Percentiles rank a stretch among this genome's conserved stretches.
These are phyloP conservation scores for Tortricodes alternella DNA, from an alignment of 2,888 invertebrate species.

Conservation along the genomic window DNA sequence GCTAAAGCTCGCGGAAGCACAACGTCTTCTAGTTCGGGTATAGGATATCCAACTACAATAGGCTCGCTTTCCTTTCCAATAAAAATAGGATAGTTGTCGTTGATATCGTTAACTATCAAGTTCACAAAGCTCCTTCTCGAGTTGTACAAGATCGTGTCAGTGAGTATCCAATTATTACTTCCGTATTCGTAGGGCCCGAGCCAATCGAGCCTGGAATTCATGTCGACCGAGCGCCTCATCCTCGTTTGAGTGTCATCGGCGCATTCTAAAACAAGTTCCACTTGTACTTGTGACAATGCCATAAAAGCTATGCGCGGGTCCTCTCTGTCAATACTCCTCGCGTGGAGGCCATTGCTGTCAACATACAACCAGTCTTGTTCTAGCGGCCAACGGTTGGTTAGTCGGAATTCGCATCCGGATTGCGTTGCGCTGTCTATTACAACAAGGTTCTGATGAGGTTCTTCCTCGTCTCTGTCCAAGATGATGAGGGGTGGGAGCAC, in stretches of 20 bases:
- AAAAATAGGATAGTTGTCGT: conserved; percentile 78
- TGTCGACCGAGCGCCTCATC: conserved; percentile 52
- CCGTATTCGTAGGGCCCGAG: conserved; percentile 65
- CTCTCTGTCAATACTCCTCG: conserved; percentile 69
- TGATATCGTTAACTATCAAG: conserved; percentile 79
- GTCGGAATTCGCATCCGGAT: conserved; percentile 56
- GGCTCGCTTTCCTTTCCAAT: conserved; percentile 58
- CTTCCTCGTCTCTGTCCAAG: conserved; percentile 68
- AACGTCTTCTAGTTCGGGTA: conserved; percentile 56
- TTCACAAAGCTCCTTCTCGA: conserved; percentile 67
- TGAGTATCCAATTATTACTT: conserved; percentile 64
- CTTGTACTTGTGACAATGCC: conserved; percentile 74
- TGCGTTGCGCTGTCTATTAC: conserved; percentile 46
- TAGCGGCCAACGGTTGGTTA: conserved; percentile 65
- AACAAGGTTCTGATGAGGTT: conserved; percentile 57
- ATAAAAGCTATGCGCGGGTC: conserved; percentile 70
- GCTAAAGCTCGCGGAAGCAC: conserved; percentile 70
- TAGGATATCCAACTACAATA: conserved; percentile 74
- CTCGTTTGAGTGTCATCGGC: conserved; percentile 45
- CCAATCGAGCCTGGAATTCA: conserved; percentile 39
- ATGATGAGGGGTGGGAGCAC: conserved; percentile 63
- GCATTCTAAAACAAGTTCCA: conserved; percentile 66
- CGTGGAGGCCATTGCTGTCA: conserved; percentile 61
- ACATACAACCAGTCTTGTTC: conserved; percentile 70
- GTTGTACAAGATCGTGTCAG: conserved; percentile 64